Evolutionary conservation across 2,888 invertebrate genomes (phyloP).

Genomic region (Lasioglossum lativentre): DNA sequence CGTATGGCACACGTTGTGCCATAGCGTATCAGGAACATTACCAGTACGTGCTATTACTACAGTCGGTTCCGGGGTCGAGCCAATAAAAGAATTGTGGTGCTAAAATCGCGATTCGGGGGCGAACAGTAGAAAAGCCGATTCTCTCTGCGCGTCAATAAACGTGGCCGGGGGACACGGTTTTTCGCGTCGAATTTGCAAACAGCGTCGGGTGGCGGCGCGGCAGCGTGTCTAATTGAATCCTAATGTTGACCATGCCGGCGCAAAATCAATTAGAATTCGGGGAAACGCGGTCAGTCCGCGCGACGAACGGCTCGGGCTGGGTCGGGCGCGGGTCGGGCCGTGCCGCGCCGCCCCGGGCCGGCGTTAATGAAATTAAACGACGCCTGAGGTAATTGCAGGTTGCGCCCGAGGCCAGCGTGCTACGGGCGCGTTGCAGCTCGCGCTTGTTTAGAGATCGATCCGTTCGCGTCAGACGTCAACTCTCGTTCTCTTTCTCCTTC

Average conservation of each 20-base stretch:
- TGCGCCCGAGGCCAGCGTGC: constrained; percentile 5
- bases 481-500: background rate
- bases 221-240: constrained; percentile 49
- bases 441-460: constrained; percentile 1
- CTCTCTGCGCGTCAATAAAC: constrained; percentile 30
- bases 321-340: background rate
- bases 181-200: constrained; percentile 47
- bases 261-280: constrained; percentile 60
- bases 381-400: constrained; percentile 49
- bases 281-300: constrained; percentile 30
- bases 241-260: constrained; percentile 49
- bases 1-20: background rate
- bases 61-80: background rate
- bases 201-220: background rate
- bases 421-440: constrained; percentile 12
- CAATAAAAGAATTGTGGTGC: background rate
- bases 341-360: background rate
- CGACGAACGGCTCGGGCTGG: constrained; percentile 15
- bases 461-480: background rate
- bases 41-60: background rate
- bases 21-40: background rate
- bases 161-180: constrained; percentile 27
- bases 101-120: background rate
- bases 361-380: constrained; percentile 60
- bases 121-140: background rate